Evolutionary conservation across 1,140 invertebrate species (phyloP), one percentile per base, ranked within the genome.

Genomic region (Samia ricini): DNA sequence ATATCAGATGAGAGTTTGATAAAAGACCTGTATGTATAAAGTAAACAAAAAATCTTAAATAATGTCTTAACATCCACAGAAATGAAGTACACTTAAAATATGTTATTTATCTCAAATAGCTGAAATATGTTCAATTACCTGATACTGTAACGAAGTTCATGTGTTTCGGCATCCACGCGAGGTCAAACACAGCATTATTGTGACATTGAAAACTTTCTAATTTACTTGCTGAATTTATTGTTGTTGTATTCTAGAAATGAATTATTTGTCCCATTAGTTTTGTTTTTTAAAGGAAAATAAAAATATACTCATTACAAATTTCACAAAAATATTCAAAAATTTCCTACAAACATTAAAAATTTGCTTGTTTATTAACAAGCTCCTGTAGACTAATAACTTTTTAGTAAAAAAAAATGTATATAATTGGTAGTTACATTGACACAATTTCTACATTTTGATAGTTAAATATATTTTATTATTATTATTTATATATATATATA

Each of bases 131-230:
- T 18, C 20, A 10, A 49, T 56, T 71, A 91, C 91, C 91, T 57
- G 96, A 96, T 1, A 94, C 96, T 51, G 96, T 97, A 4, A 98
- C 93, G 33, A 98, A 91, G 69, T 94, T 94, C 83, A 94, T 92
- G 65, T 95, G 92, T 0, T 92, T 90, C 4, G 94, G 94, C 85
- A 95, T 94, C 97, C 97, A 98, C 6, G 95, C 94, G 50, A 98
- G 73, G 85, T 98, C 97, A 88, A 97, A 98, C 18, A 98, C 95
- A 15, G 96, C 96, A 92, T 98, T 98, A 68, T 92, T 92, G 83
- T 98, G 97, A 50, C 95, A 95, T 77, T 94, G 87, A 49, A 91
- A 87, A 1, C 90, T 91, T 56, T 90, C 83, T 61, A 93, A 64
- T 0, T 78, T 69, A 29, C 85, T 79, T n/a, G 91, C 89, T 55